Evolutionary conservation across 2,797 vertebrate species (phyloP), one percentile per base, ranked within the genome.

Genomic region (Cichlasoma orientale): DNA sequence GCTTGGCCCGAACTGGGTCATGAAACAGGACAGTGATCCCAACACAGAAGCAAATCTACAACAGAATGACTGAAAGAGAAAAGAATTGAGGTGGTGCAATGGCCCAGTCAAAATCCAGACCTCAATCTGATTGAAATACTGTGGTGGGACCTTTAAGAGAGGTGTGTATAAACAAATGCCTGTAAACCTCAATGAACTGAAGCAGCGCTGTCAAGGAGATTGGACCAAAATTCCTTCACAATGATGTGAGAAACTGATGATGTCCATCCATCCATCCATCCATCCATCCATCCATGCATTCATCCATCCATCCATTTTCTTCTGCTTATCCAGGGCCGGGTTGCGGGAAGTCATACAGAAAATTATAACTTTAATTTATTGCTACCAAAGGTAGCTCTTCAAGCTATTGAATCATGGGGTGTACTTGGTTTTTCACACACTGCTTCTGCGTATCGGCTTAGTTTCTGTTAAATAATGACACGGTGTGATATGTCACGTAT

Each of bases 381-480:
- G n/a, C n/a, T n/a, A n/a, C n/a, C n/a, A 0, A 61, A 41, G 33
- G 7, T 41, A 33, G 58, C 23, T 41, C 33, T 61, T 38, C 36
- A 61, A 41, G 36, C 58, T 41, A 61, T 21, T 61, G 36, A 2
- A 25, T 63, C 41, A 41, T 63, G 41, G 7, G 59, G 59, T 25
- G 21, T 23, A 25, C 21, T 63, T 63, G 2, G 21, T 23, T 25
- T 63, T 41, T 23, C 21, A 63, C 36, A 63, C 36, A 25, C 59
- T 25, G 21, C 21, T 63, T 63, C 14, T 10, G 21, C 59, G 16
- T 63, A 21, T 63, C 41, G 36, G 59, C 41, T 63, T 25, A 41
- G 59, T 63, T 63, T 63, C 36, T 63, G 36, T 41, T 63, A 41
- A 63, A 63, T 41, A 63, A 63, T 25, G 13, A 63, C 16, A 33